Percentiles rank a stretch among this genome's conserved stretches.
Conservation (phyloP, 2,888 invertebrate genomes). For the Erpobdella octoculata region DNA sequence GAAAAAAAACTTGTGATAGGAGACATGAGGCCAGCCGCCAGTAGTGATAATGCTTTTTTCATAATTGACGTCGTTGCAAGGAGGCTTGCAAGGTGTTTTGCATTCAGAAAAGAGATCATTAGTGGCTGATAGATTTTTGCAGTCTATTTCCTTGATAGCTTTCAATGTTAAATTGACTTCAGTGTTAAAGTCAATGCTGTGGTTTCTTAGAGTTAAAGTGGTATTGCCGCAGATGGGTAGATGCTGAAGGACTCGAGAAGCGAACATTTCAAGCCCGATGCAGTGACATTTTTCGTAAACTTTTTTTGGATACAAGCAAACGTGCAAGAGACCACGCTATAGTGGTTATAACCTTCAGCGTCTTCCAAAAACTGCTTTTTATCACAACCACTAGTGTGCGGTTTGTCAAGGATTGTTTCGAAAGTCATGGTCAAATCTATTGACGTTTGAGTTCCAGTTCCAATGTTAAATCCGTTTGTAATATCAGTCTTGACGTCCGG, state of each 20-base stretch:
- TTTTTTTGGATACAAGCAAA: constrained; percentile 1
- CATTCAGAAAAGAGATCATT: constrained; percentile 10
- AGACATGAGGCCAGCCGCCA: constrained; percentile 10
- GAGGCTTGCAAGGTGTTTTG: background rate
- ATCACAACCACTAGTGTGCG: constrained; percentile 2
- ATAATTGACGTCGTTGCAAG: background rate
- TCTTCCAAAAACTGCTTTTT: background rate
- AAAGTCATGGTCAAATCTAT: background rate
- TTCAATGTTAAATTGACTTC: background rate
- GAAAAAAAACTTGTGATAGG: constrained; percentile 8
- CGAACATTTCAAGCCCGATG: background rate
- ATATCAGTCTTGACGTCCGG: background rate
- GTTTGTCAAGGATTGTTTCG: background rate
- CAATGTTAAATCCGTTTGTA: background rate
- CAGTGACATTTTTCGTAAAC: constrained; percentile 3
- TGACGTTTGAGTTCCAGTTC: constrained; percentile 7
- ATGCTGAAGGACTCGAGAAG: background rate
- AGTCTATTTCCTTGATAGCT: background rate
- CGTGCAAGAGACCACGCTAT: background rate
- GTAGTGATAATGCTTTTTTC: background rate
- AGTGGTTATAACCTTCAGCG: background rate
- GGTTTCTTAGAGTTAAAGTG: background rate
- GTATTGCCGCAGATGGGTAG: constrained; percentile 3
- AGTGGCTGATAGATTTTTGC: background rate
- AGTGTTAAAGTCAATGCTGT: background rate